Evolutionary conservation across 2,888 invertebrate species (phyloP).

Genomic region (Chrysolina haemoptera): DNA sequence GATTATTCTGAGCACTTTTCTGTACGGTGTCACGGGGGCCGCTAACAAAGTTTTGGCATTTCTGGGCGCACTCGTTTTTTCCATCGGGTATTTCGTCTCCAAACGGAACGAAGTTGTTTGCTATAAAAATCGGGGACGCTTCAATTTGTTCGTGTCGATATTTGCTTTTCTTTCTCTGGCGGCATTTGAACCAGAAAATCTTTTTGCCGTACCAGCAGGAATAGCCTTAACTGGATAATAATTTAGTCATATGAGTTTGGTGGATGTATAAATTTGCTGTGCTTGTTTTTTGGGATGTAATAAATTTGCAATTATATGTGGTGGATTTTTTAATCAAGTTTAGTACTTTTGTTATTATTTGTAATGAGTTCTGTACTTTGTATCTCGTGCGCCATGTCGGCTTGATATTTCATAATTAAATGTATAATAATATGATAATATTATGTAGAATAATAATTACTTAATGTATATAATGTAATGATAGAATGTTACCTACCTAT

Average conservation of each 20-base stretch:
- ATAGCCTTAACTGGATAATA: neutral
- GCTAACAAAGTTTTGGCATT: slow-evolving; percentile 20
- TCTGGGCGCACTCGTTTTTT: slow-evolving; percentile 24
- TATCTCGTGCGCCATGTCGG: too few species aligned
- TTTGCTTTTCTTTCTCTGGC: slow-evolving; percentile 37
- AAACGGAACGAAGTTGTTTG: slow-evolving; percentile 35
- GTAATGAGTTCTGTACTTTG: too few species aligned
- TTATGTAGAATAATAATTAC: too few species aligned
- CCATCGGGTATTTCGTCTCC: slow-evolving; percentile 27
- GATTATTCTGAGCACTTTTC: slow-evolving; percentile 44
- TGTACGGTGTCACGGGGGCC: slow-evolving; percentile 22
- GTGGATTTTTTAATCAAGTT: neutral
- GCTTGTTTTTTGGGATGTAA: neutral
- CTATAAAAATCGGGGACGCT: slow-evolving; percentile 26
- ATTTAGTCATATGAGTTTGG: neutral
- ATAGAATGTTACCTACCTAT: too few species aligned
- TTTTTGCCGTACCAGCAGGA: neutral
- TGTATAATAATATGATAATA: too few species aligned
- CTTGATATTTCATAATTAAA: too few species aligned
- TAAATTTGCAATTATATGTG: neutral
- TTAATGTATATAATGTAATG: too few species aligned
- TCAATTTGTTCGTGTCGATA: slow-evolving; percentile 34
- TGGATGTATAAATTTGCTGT: neutral
- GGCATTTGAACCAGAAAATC: slow-evolving; percentile 30
- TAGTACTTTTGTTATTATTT: too few species aligned